A percentile compares a stretch with the other conserved stretches of the same genome.
phyloP scores from a whole-genome alignment of 2,797 vertebrate genomes.

The Gambelia wislizenii region DNA sequence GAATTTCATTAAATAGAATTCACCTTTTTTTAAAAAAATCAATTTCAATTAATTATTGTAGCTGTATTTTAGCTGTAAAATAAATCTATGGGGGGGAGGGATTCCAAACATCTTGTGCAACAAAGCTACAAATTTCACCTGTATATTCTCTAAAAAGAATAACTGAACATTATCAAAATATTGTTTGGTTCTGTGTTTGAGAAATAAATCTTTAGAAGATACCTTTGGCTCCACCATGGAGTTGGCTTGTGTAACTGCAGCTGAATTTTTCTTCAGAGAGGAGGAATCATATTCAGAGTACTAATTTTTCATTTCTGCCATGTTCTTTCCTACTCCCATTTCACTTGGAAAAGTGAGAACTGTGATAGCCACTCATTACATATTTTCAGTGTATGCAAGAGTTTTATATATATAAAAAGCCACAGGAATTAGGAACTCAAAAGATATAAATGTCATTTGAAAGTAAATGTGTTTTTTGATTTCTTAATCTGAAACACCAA shows the following conservation, averaged over 20 bases:
- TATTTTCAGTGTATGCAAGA: conserved; percentile 8
- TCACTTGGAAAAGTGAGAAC: not conserved
- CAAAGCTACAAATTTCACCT: conserved; percentile 49
- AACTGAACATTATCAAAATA: not conserved
- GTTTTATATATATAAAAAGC: conserved; percentile 4
- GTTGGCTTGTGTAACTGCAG: conserved; percentile 79
- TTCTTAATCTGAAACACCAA: conserved; percentile 41
- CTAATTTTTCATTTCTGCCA: not conserved
- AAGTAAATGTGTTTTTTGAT: conserved; percentile 44
- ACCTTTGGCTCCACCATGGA: conserved; percentile 83
- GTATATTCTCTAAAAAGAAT: conserved; percentile 34
- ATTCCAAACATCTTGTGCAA: conserved; percentile 39
- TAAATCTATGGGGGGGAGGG: conserved; percentile 45
- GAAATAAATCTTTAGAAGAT: conserved; percentile 70
- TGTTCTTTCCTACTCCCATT: not conserved
- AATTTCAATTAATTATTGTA: conserved; percentile 49
- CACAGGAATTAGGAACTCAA: conserved; percentile 5
- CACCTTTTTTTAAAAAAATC: conserved; percentile 20
- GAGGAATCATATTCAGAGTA: conserved; percentile 25
- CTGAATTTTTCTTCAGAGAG: conserved; percentile 30
- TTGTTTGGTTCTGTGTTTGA: conserved; percentile 46
- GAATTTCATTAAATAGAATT: conserved; percentile 32
- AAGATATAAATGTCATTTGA: conserved; percentile 12
- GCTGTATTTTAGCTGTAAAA: conserved; percentile 37
- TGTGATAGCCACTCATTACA: not conserved